Percentiles rank a stretch among this genome's conserved stretches.
phyloP scores from a whole-genome alignment of 2,113 vertebrate species.

The Ceyx margarethae region DNA sequence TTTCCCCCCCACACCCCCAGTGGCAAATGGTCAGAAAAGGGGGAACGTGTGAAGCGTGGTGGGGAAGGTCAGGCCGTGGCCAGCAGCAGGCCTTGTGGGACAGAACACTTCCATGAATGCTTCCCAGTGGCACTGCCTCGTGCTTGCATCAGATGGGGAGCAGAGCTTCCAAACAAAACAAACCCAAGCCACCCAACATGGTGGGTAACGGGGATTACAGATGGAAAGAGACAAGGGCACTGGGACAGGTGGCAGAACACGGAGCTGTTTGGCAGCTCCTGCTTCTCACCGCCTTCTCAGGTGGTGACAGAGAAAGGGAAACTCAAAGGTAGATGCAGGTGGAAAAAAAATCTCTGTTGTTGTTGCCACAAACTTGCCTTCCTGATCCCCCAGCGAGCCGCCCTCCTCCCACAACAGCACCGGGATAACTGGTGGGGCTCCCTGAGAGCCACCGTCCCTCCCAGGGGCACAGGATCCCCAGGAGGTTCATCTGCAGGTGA shows the following conservation, averaged over 20 bases:
- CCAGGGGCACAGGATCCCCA: neutral
- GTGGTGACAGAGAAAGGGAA: neutral
- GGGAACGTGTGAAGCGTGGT: neutral
- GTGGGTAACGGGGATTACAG: neutral
- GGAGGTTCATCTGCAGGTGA: rapidly evolving
- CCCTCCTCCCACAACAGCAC: neutral
- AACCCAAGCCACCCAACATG: neutral
- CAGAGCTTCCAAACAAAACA: neutral
- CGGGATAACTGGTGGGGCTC: rapidly evolving
- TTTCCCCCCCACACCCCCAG: neutral
- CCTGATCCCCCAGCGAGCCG: neutral
- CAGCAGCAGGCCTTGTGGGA: neutral
- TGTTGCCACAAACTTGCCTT: neutral
- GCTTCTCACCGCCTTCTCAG: neutral
- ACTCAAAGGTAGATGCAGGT: neutral
- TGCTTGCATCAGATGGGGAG: neutral
- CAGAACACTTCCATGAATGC: neutral
- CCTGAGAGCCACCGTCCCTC: rapidly evolving
- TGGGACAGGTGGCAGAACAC: rapidly evolving
- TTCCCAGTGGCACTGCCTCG: neutral
- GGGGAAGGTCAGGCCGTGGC: neutral
- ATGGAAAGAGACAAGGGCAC: neutral
- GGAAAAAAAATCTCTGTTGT: neutral
- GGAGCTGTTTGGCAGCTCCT: rapidly evolving
- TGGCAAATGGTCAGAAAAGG: neutral